Evolutionary conservation across 1,140 invertebrate genomes (phyloP), one percentile per base, ranked within the genome.

Genomic region (Aphis craccivora): DNA sequence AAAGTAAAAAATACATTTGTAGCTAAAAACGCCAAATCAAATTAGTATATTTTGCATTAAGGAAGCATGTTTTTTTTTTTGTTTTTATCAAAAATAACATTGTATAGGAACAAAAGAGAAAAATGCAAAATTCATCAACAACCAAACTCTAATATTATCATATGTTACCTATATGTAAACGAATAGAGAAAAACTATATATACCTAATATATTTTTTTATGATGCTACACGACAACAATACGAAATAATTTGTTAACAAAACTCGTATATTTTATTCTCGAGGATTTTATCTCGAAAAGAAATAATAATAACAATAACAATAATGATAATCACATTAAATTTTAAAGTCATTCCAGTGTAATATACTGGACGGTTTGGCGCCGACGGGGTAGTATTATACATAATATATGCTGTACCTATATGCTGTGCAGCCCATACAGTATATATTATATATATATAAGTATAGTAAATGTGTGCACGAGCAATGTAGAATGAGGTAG

Each of bases 351-450:
- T 91, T 81, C 14, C n/a, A 43, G 25, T 23, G 43, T 76, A 67
- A 43, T 76, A 37, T 48, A 48, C 90, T 76, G 60, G n/a, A 51
- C 43, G 7, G n/a, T 81, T 91, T 91, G 90, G 67, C 90, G 67
- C 60, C 90, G 30, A 25, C 30, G n/a, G 37, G 43, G 90, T 55
- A 55, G 86, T 76, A 76, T 76, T n/a, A 76, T 76, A n/a, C n/a
- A n/a, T 76, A 76, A n/a, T 76, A 76, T 76, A 76, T 35, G 30
- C 14, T 76, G 84, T 48, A n/a, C n/a, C n/a, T n/a, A n/a, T 25
- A 22, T 35, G 1, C 30, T 76, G 8, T 40, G 40, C 37, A 40
- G 37, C 25, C 25, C 14, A 86, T 45, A 86, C 14, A 4, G 43
- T 87, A 20, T 87, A 45, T 86, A 11, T 83, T 83, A 83, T 35